These are phyloP conservation scores for Drosophila formosana DNA, from an alignment of 2,888 invertebrate species.

Conservation along the genomic window DNA sequence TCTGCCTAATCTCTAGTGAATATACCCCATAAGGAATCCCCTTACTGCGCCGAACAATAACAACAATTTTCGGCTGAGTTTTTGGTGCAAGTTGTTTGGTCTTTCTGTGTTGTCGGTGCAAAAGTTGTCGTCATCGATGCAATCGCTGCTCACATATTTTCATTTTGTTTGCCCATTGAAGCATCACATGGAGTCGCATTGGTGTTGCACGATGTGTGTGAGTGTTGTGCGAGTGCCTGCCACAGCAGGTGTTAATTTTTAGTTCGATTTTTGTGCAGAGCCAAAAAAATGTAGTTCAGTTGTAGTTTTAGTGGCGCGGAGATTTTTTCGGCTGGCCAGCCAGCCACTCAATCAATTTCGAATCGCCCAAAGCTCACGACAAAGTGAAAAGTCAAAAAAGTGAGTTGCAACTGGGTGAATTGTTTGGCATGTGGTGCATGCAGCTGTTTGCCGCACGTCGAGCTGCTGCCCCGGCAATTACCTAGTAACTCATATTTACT, in stretches of 20 bases:
- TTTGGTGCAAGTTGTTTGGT: conserved; percentile 43
- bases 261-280: conserved; percentile 36
- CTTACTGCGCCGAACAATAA: conserved; percentile 33
- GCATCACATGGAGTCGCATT: conserved; percentile 27
- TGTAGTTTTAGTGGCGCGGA: conserved; percentile 25
- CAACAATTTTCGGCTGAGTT: conserved; percentile 41
- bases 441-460: too few relatives aligned
- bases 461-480: conserved; percentile 67
- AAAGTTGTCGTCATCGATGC: conserved; percentile 65
- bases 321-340: conserved; percentile 8
- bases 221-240: conserved; percentile 16
- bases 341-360: conserved; percentile 75
- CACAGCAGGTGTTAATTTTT: conserved; percentile 75
- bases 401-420: conserved; percentile 41
- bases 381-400: conserved; percentile 77
- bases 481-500: conserved; percentile 80
- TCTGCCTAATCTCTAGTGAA: conserved; percentile 3
- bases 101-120: conserved; percentile 44
- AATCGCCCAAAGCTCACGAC: conserved; percentile 58
- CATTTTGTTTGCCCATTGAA: conserved; percentile 59
- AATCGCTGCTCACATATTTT: conserved; percentile 56
- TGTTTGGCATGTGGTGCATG: conserved; percentile 58
- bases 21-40: conserved; percentile 8
- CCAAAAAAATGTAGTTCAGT: conserved; percentile 10
- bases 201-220: conserved; percentile 2